Percentiles rank a stretch among this genome's conserved stretches.
These are phyloP conservation scores for Microctonus brassicae DNA, from an alignment of 2,888 invertebrate species.

Conservation along the genomic window DNA sequence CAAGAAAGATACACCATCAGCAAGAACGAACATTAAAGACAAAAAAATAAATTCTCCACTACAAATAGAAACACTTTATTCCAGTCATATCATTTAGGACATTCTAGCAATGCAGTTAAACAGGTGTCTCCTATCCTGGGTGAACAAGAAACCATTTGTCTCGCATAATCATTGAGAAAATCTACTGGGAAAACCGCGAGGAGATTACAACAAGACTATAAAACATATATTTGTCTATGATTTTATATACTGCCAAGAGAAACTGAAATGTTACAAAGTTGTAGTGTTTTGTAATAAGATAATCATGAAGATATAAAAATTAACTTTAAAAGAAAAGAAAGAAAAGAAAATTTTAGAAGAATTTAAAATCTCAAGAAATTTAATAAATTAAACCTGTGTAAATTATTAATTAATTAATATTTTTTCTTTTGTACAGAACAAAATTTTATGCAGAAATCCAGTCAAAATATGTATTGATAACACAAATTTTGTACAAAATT, in stretches of 20 bases:
- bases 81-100: background rate
- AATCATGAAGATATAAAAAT: background rate
- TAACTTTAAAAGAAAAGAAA: background rate
- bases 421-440: no score
- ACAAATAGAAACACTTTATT: slow-evolving; percentile 21
- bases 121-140: slow-evolving; percentile 23
- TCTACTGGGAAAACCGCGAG: background rate
- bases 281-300: background rate
- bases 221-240: background rate
- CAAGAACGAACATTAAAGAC: background rate
- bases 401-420: no score
- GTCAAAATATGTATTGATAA: no score
- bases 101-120: slow-evolving; percentile 16
- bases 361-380: no score
- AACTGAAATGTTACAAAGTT: background rate
- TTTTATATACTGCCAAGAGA: background rate
- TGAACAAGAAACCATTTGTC: slow-evolving; percentile 23
- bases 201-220: slow-evolving; percentile 11
- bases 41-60: background rate
- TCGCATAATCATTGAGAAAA: slow-evolving; percentile 7
- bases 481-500: no score
- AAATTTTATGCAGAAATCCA: no score
- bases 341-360: background rate
- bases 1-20: background rate
- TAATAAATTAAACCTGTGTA: no score